Base-by-base conservation (phyloP, 2,888 invertebrate species). In the Phengaris alcon region DNA sequence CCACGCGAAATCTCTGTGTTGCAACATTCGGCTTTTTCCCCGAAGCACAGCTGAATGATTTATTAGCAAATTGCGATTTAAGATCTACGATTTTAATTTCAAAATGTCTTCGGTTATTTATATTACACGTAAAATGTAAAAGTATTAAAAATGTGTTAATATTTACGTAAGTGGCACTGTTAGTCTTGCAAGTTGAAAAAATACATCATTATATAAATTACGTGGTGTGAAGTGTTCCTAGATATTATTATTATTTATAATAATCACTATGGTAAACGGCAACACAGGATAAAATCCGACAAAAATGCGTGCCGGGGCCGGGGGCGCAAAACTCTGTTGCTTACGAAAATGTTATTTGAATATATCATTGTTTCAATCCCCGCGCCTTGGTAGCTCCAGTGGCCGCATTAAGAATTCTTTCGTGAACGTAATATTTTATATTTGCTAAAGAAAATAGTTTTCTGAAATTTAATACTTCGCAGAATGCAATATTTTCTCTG, bases 401-500 rank as follows among this genome's bases (percentile, higher is more conserved):
- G 59, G 46, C 44, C 46, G n/a, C 74, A 74, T 74, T 59, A 74
- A 46, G 57, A 75, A 74, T 72, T 76, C 13, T 68, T 76, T 76
- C 75, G 73, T 75, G 52, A 51, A 35, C 1, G 52, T 72, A 54
- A 54, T 35, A 72, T 72, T 72, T 52, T 52, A 72, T 54, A 72
- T 72, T 52, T 54, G 35, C 54, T n/a, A 54, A 72, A 22, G 72
- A 52, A 72, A 70, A 15, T 72, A 72, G 54, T 54, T 72, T 54
- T 72, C 12, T 15, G 72, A 72, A 72, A 22, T 54, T 48, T 70
- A 48, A 48, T 70, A 70, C 70, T 70, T 70, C 35, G 64, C 12
- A 44, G 35, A 64, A 64, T 64, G 64, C 64, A 64, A 64, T 64
- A 64, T 64, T 44, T 44, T 12, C 64, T 64, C 64, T 64, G 64